Evolutionary conservation across 2,113 vertebrate genomes (phyloP).

Genomic region (Herpetotheres cachinnans): DNA sequence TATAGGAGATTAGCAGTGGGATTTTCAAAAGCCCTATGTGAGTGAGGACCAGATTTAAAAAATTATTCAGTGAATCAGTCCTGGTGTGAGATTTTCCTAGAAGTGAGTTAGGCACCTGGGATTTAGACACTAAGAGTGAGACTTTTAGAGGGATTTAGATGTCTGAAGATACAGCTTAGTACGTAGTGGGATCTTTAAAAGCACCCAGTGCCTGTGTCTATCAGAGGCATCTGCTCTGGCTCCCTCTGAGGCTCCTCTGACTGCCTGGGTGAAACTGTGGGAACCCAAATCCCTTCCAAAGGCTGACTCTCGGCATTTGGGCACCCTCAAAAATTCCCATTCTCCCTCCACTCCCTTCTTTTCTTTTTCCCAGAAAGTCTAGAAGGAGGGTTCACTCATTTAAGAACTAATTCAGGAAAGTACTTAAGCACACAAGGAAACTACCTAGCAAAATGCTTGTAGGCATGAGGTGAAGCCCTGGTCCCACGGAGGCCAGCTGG

Average conservation of each 20-base stretch:
- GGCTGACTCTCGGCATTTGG: background rate
- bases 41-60: background rate
- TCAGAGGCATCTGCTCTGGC: background rate
- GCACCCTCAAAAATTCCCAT: background rate
- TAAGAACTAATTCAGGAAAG: background rate
- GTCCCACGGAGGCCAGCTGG: background rate
- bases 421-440: background rate
- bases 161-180: constrained; percentile 36
- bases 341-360: background rate
- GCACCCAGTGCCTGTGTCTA: background rate
- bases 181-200: background rate
- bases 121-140: constrained; percentile 44
- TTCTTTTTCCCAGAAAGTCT: background rate
- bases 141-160: constrained; percentile 58
- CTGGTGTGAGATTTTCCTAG: constrained; percentile 51
- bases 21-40: constrained; percentile 41
- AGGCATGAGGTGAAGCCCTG: background rate
- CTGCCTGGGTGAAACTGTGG: background rate
- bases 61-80: background rate
- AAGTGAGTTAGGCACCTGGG: constrained; percentile 50
- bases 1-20: constrained; percentile 50
- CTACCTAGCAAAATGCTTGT: background rate
- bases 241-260: background rate
- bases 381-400: background rate
- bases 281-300: background rate